Evolutionary conservation across 2,888 invertebrate species (phyloP), one percentile per base, ranked within the genome.

Genomic region (Apomyelois bistriatella): DNA sequence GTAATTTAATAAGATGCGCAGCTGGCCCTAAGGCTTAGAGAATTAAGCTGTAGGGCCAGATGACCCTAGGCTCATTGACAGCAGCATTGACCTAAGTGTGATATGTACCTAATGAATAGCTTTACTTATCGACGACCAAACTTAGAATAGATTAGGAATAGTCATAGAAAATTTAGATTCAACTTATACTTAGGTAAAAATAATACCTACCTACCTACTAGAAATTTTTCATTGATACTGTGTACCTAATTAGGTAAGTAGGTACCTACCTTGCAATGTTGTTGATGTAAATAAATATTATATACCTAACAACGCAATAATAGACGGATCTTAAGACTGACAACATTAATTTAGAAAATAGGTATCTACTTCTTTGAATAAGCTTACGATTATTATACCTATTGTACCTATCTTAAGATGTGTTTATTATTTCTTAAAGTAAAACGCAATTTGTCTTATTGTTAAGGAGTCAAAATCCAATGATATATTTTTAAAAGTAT

Each of bases 291-390:
- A 35, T 46, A 36, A 5, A 35, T 12, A 41, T 10, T 35, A 15
- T 50, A 28, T 49, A 58, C 54, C 53, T 63, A 64, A 64, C 59
- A 61, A 64, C 42, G 58, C 64, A 66, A 62, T 65, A 85, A 85
- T 83, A 82, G 81, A 84, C 82, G 79, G 85, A 84, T 83, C 83
- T 84, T 85, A 82, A 85, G 85, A 84, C 83, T 83, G 85, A 84
- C 60, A 62, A 61, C 57, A 55, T 66, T 68, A 67, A 68, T 65
- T 66, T 67, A 73, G 64, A 66, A 59, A 64, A 22, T 22, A 22
- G 22, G 22, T 22, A 22, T 22, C 3, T 71, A 66, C 63, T 66
- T 58, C 70, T 59, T 66, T 65, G 49, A 54, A 58, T 64, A 64
- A 63, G 55, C 59, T 41, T 63, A 58, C 41, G 41, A 56, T 40